Evolutionary conservation across 2,888 invertebrate genomes (phyloP).

Genomic region (Axea sp.): DNA sequence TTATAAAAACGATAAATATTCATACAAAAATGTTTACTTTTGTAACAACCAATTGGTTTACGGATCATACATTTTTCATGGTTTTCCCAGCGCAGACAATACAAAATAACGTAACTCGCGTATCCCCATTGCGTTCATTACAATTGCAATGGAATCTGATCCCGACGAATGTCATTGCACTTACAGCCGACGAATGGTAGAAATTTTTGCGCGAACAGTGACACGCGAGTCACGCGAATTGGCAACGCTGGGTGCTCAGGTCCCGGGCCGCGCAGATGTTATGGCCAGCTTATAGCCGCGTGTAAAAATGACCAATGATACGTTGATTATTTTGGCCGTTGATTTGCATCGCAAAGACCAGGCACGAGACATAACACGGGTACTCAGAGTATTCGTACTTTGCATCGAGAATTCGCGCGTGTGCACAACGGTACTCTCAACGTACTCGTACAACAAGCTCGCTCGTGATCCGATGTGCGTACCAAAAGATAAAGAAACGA

Average conservation of each 20-base stretch:
- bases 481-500: background rate
- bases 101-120: constrained; percentile 8
- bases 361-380: constrained; percentile 7
- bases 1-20: constrained; percentile 4
- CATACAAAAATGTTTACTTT: constrained; percentile 12
- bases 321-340: constrained; percentile 51
- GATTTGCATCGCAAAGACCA: constrained; percentile 55
- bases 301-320: constrained; percentile 49
- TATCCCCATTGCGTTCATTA: constrained; percentile 35
- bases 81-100: constrained; percentile 4
- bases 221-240: constrained; percentile 46
- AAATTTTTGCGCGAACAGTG: constrained; percentile 54
- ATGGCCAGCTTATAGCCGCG: constrained; percentile 34
- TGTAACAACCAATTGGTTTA: constrained; percentile 9
- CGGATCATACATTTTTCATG: constrained; percentile 10
- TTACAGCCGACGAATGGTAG: constrained; percentile 38
- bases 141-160: constrained; percentile 43
- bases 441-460: background rate
- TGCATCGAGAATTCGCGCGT: constrained; percentile 1
- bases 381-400: background rate
- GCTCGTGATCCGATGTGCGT: background rate
- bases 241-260: constrained; percentile 42
- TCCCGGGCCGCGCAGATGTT: constrained; percentile 42
- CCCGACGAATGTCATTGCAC: constrained; percentile 51
- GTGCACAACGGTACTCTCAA: constrained; percentile 1